These are phyloP conservation scores for Podarcis lilfordi DNA, from an alignment of 2,797 vertebrate genomes.

Conservation along the genomic window DNA sequence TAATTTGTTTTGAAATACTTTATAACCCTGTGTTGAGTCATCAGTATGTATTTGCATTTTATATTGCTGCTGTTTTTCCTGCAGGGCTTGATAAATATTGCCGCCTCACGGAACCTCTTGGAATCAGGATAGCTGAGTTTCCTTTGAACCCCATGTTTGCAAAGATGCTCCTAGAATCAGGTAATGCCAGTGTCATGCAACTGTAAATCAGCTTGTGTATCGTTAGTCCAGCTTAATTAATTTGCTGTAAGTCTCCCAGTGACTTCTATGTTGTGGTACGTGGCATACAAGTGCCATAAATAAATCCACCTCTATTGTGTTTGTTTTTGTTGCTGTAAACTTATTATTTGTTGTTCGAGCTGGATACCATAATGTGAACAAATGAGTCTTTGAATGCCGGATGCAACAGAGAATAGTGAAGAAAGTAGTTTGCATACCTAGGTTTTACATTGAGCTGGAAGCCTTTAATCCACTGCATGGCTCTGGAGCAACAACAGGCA, in stretches of 20 bases:
- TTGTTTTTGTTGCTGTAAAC: neutral
- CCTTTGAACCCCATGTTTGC: constrained; percentile 98
- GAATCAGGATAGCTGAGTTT: constrained; percentile 96
- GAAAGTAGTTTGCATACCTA: neutral
- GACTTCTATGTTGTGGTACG: too few relatives aligned
- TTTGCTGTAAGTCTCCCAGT: too few relatives aligned
- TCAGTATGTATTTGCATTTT: neutral
- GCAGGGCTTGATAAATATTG: constrained; percentile 96
- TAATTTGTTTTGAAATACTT: neutral
- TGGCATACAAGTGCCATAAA: too few relatives aligned
- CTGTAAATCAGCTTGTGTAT: neutral
- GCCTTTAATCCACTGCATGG: neutral
- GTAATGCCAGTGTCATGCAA: constrained; percentile 53
- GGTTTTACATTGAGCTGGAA: neutral
- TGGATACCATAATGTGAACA: constrained; percentile 8
- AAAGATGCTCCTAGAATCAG: constrained; percentile 98
- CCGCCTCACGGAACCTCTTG: constrained; percentile 91
- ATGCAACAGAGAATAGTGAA: neutral
- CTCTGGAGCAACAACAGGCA: neutral
- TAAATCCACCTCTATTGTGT: neutral
- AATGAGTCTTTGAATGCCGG: neutral
- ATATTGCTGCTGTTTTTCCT: neutral
- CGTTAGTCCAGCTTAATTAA: neutral
- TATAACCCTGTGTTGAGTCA: neutral
- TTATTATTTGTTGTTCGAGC: neutral